phyloP scores from a whole-genome alignment of 2,888 invertebrate genomes.

The Helicoverpa assulta region DNA sequence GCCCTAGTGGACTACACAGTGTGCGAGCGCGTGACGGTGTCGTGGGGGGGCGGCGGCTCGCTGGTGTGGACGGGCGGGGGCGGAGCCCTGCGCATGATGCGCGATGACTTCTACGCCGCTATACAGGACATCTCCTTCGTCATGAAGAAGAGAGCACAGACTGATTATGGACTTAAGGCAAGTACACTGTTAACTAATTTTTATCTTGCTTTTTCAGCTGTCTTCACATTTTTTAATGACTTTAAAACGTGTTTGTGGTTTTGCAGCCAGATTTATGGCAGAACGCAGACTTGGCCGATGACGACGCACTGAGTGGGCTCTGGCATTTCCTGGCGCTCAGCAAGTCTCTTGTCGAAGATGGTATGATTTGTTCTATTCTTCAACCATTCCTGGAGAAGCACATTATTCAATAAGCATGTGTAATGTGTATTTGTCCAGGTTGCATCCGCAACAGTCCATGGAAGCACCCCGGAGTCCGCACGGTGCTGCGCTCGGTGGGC shows the following conservation, averaged over 20 bases:
- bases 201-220: too few relatives aligned
- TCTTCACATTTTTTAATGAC: too few relatives aligned
- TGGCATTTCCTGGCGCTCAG: slow-evolving; percentile 96
- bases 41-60: slow-evolving; percentile 93
- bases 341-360: slow-evolving; percentile 92
- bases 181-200: background rate
- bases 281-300: slow-evolving; percentile 94
- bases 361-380: slow-evolving; percentile 69
- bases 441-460: slow-evolving; percentile 89
- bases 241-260: background rate
- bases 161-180: slow-evolving; percentile 95
- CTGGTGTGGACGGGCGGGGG: slow-evolving; percentile 93
- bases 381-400: too few relatives aligned
- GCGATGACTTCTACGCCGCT: slow-evolving; percentile 84
- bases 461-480: slow-evolving; percentile 92
- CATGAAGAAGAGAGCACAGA: slow-evolving; percentile 93
- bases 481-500: slow-evolving; percentile 84
- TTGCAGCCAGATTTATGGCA: slow-evolving; percentile 93
- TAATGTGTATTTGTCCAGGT: slow-evolving; percentile 67
- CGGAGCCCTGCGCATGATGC: slow-evolving; percentile 84
- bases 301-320: slow-evolving; percentile 93
- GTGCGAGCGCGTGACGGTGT: slow-evolving; percentile 94
- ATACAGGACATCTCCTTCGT: slow-evolving; percentile 93
- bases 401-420: too few relatives aligned
- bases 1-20: slow-evolving; percentile 93